Evolutionary conservation across 2,113 vertebrate genomes (phyloP).

Genomic region (Tupaia tana): DNA sequence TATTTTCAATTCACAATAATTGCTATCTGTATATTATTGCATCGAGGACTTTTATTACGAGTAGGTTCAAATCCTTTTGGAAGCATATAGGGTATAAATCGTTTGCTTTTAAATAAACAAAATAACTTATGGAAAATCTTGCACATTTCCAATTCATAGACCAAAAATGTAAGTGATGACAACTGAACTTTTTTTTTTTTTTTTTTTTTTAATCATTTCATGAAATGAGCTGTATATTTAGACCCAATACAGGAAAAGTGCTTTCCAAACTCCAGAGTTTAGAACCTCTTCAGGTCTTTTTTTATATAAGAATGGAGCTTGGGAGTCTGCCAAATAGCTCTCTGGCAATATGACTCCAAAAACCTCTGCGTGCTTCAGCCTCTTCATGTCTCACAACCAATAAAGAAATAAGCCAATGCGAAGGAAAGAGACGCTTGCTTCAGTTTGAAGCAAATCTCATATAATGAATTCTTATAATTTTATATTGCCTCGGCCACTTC

Average conservation of each 20-base stretch:
- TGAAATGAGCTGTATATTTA: constrained; percentile 36
- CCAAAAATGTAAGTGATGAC: not conserved
- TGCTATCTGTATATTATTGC: not conserved
- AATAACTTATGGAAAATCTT: constrained; percentile 24
- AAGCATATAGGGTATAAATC: not conserved
- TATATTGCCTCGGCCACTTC: not conserved
- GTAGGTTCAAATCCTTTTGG: not conserved
- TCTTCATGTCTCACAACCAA: not conserved
- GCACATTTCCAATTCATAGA: constrained; percentile 9
- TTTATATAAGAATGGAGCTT: not conserved
- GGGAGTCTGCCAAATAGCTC: not conserved
- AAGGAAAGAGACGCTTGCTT: not conserved
- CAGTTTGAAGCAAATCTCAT: not conserved
- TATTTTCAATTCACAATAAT: not conserved
- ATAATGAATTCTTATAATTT: not conserved
- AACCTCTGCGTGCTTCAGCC: not conserved
- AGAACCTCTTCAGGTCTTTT: not conserved
- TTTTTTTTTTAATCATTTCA: constrained; percentile 19
- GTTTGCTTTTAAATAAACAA: constrained; percentile 28
- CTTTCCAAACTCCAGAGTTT: constrained; percentile 19
- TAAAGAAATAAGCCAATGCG: not conserved
- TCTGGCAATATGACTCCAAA: not conserved
- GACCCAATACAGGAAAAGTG: not conserved
- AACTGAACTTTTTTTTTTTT: constrained; percentile 2
- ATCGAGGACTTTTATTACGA: not conserved